Evolutionary conservation across 2,797 vertebrate genomes (phyloP).

Genomic region (Etheostoma nigrum): DNA sequence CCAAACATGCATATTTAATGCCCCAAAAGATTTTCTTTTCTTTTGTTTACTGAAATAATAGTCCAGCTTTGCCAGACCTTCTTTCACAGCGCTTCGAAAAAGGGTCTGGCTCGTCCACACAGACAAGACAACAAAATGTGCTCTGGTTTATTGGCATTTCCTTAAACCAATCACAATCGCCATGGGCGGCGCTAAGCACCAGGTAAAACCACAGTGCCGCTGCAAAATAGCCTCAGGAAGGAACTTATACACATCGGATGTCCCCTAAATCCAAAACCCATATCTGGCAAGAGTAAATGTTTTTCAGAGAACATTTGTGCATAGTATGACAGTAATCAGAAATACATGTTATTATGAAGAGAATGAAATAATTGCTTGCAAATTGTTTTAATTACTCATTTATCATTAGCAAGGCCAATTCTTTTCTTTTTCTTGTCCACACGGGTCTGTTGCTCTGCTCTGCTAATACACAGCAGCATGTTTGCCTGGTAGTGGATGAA

Average conservation of each 20-base stretch:
- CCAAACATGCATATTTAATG: slow-evolving; percentile 15
- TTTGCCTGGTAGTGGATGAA: slow-evolving; percentile 58
- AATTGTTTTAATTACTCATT: slow-evolving; percentile 58
- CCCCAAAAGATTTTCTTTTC: background rate
- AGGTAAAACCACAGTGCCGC: too few relatives aligned
- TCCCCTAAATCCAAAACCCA: slow-evolving; percentile 15
- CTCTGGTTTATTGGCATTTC: too few relatives aligned
- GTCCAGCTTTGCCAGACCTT: too few relatives aligned
- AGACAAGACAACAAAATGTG: too few relatives aligned
- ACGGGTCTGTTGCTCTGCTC: slow-evolving; percentile 38
- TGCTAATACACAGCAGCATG: slow-evolving; percentile 52
- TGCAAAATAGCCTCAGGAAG: too few relatives aligned
- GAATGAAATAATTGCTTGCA: slow-evolving; percentile 29
- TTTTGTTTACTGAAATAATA: slow-evolving; percentile 12
- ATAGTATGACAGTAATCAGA: slow-evolving; percentile 19
- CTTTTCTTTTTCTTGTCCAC: slow-evolving; percentile 28
- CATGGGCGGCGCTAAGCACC: too few relatives aligned
- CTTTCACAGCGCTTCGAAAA: too few relatives aligned
- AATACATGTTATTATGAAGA: slow-evolving; percentile 24
- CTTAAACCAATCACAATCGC: too few relatives aligned
- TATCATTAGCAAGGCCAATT: slow-evolving; percentile 45
- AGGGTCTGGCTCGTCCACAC: too few relatives aligned
- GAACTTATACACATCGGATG: background rate
- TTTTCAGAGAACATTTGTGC: slow-evolving; percentile 2
- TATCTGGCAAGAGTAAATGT: background rate